Base-by-base conservation (phyloP, 2,888 invertebrate genomes). In the Hoplodrina blanda region DNA sequence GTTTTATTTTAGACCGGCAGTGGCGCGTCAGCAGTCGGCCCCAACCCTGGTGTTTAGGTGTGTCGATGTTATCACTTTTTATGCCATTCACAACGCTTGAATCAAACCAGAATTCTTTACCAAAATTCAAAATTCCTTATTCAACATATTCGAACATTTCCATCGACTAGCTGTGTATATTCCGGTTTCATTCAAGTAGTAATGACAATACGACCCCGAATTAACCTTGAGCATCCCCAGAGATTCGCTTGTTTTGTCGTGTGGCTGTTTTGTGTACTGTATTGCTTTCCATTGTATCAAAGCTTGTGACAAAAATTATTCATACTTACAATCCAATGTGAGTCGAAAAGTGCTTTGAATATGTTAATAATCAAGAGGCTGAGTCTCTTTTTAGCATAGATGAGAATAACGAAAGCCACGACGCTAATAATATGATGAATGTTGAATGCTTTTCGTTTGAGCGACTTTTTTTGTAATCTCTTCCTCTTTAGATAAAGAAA, bases 21-120 rank as follows among this genome's bases (percentile, higher is more conserved):
- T 96, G 94, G 95, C 96, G 93, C 95, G 96, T 81, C 96, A 96
- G 96, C 96, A 96, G 95, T 96, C 96, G 75, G 96, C 96, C 87
- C 96, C 96, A 88, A 96, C 96, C 91, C 95, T 96, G 92, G 96
- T 96, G 93, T 96, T 96, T 96, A 96, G 96, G 96, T 96, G 96
- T 96, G 96, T 96, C 96, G 95, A 94, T 95, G 95, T 95, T 94
- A 92, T 92, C 94, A 91, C 87, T 90, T 92, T 88, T 87, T 92
- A 86, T 89, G 87, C 83, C 85, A 84, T 78, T 89, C 89, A 90
- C 92, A 89, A 88, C 89, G 91, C 91, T 94, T 94, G 90, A 91
- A 92, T 88, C 78, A 82, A 86, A 86, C 84, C 73, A 76, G 78
- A 81, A 78, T 61, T 55, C 25, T 56, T 57, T 44, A 67, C 57